Conservation (phyloP, 2,797 vertebrate species). For the Delichon dasypus region DNA sequence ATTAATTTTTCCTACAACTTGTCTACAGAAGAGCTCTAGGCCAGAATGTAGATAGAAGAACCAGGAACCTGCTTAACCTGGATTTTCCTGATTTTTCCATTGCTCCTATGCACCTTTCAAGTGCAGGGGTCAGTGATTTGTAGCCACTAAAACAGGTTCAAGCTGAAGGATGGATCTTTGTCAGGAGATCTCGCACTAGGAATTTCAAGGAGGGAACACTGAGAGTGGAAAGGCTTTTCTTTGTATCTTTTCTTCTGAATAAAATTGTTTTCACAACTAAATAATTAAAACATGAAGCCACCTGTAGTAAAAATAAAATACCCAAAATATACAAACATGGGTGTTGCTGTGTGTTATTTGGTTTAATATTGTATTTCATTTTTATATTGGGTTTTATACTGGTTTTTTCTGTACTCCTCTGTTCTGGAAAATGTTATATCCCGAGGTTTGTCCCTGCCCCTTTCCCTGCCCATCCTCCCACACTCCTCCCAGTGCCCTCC, state of each 20-base stretch:
- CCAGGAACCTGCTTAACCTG: not conserved
- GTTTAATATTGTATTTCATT: too few relatives aligned
- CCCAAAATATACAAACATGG: not conserved
- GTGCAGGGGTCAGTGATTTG: not conserved
- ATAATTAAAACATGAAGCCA: not conserved
- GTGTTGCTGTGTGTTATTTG: too few relatives aligned
- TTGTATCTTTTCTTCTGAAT: not conserved
- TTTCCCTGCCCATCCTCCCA: too few relatives aligned
- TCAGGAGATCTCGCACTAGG: fast-evolving
- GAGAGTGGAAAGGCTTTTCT: not conserved
- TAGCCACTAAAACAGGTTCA: not conserved
- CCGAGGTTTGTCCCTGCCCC: too few relatives aligned
- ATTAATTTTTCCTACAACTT: not conserved
- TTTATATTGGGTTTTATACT: too few relatives aligned
- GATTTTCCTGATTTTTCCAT: not conserved
- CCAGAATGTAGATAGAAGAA: not conserved
- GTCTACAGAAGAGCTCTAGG: not conserved
- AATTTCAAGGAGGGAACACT: not conserved
- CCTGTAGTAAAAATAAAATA: not conserved
- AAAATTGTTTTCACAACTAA: not conserved
- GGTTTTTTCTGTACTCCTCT: too few relatives aligned
- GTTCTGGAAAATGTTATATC: too few relatives aligned
- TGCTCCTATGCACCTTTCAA: not conserved
- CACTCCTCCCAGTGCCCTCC: too few relatives aligned
- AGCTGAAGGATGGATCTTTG: not conserved